These are phyloP conservation scores for Lithophane leautieri DNA, from an alignment of 2,888 invertebrate genomes.

Conservation along the genomic window DNA sequence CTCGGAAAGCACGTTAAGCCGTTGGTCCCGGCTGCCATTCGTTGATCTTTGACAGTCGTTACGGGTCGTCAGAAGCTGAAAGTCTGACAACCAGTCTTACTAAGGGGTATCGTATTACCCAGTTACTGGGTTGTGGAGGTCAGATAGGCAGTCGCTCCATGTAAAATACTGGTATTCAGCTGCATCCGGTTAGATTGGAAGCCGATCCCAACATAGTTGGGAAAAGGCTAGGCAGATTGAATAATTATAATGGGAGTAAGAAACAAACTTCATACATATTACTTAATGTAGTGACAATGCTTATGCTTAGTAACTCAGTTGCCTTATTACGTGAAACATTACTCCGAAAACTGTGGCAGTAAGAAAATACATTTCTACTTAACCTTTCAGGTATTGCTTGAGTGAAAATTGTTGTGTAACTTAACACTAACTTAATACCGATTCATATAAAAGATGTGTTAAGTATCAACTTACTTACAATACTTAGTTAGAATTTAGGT, in stretches of 20 bases:
- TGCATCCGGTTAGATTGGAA: no score
- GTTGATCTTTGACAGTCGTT: no score
- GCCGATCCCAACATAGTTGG: no score
- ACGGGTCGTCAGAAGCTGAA: no score
- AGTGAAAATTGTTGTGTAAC: slow-evolving; percentile 39
- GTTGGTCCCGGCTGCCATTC: no score
- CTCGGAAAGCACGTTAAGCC: no score
- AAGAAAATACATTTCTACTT: background rate
- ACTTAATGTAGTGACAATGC: background rate
- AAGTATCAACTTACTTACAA: slow-evolving; percentile 19
- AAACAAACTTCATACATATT: slow-evolving; percentile 5
- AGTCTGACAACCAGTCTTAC: no score
- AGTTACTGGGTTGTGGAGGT: no score
- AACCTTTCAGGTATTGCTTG: slow-evolving; percentile 19
- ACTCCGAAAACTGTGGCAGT: background rate
- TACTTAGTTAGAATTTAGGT: slow-evolving; percentile 2
- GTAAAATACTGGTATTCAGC: no score
- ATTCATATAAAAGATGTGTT: slow-evolving; percentile 20
- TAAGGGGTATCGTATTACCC: no score
- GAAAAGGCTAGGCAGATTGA: no score
- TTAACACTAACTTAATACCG: slow-evolving; percentile 11
- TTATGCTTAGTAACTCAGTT: background rate
- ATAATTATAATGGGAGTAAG: background rate
- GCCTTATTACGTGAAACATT: slow-evolving; percentile 14
- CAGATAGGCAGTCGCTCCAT: no score